Evolutionary conservation across 1,140 invertebrate species (phyloP).

Genomic region (Heterodera schachtii): DNA sequence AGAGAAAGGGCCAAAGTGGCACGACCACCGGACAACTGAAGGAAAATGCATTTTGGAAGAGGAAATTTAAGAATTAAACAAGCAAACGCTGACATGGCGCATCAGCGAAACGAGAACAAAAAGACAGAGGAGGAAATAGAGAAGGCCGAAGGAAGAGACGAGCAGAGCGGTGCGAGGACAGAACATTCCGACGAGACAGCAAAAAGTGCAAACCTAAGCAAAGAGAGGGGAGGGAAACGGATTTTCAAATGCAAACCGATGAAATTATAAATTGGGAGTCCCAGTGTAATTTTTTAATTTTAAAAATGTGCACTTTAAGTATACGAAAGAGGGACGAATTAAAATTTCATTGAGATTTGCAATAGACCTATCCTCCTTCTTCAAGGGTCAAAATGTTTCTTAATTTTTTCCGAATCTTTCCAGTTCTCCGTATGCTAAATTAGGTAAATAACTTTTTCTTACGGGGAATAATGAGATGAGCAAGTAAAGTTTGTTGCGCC

Average conservation of each 20-base stretch:
- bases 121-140: conserved; percentile 50
- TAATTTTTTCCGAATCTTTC: neutral
- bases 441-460: conserved; percentile 12
- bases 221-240: no score
- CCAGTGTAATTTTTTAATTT: no score
- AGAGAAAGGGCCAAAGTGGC: conserved; percentile 30
- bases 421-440: no score
- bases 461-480: conserved; percentile 51
- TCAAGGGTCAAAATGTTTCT: no score
- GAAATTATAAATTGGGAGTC: no score
- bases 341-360: no score
- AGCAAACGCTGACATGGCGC: conserved; percentile 24
- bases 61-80: neutral
- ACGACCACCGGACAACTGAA: conserved; percentile 31
- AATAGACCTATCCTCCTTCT: no score
- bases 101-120: conserved; percentile 50
- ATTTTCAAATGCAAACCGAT: no score
- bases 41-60: neutral
- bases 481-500: conserved; percentile 51
- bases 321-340: no score
- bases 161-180: conserved; percentile 45
- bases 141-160: conserved; percentile 42
- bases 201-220: conserved; percentile 39
- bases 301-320: no score
- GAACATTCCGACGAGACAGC: conserved; percentile 48